Conservation (phyloP, 2,797 vertebrate species). For the Microctenopoma stevenorrisi region DNA sequence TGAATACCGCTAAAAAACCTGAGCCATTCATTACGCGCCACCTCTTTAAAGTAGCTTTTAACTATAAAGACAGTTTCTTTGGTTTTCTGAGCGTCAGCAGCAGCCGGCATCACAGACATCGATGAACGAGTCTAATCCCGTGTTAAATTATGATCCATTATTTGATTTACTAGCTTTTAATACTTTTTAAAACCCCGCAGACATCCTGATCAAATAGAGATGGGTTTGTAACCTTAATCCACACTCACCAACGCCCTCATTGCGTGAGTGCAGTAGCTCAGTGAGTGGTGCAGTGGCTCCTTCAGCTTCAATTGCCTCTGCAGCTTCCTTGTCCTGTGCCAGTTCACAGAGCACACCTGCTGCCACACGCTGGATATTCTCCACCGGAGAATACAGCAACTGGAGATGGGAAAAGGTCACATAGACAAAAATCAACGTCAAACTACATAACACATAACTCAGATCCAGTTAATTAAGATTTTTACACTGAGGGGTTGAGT, state of each 20-base stretch:
- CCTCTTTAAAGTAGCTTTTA: too few relatives aligned
- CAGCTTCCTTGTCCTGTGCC: constrained; percentile 98
- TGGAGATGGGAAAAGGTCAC: constrained; percentile 51
- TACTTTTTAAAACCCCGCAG: too few relatives aligned
- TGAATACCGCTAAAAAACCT: too few relatives aligned
- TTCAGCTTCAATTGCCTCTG: constrained; percentile 97
- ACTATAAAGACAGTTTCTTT: too few relatives aligned
- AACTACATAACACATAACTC: neutral
- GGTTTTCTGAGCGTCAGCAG: too few relatives aligned
- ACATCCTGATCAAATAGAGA: neutral
- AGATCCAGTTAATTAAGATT: neutral
- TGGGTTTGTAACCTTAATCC: neutral
- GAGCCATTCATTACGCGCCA: too few relatives aligned
- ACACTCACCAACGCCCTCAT: constrained; percentile 96
- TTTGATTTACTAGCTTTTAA: too few relatives aligned
- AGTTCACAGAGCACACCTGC: constrained; percentile 98
- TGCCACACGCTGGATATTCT: constrained; percentile 98
- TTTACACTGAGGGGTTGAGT: neutral
- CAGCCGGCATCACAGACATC: too few relatives aligned
- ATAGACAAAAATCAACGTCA: too few relatives aligned
- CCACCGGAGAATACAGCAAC: constrained; percentile 98
- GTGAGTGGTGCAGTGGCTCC: constrained; percentile 97
- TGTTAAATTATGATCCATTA: too few relatives aligned
- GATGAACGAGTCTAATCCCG: too few relatives aligned
- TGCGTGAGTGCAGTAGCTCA: constrained; percentile 96